These are phyloP conservation scores for Ramphastos sulfuratus DNA, from an alignment of 2,113 vertebrate species.

Conservation along the genomic window DNA sequence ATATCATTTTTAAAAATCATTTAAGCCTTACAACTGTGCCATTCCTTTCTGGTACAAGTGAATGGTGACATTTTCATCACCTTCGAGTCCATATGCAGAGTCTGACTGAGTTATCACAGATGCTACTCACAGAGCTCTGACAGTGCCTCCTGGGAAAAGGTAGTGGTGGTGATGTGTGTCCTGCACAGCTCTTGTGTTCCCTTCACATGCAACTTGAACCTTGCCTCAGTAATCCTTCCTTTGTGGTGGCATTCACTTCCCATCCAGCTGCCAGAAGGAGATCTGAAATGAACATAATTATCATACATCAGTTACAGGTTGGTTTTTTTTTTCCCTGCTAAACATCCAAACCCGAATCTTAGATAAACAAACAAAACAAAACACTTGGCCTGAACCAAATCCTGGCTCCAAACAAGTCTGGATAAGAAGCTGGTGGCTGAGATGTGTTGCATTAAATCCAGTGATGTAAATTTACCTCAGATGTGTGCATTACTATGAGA, in stretches of 20 bases:
- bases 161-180: fast-evolving
- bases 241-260: not conserved
- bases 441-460: not conserved
- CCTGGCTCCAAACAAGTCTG: not conserved
- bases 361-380: slow-evolving; percentile 10
- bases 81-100: not conserved
- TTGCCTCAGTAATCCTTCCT: not conserved
- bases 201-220: not conserved
- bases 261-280: not conserved
- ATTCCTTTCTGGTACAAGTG: not conserved
- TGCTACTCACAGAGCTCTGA: not conserved
- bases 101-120: not conserved
- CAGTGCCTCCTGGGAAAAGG: not conserved
- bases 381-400: not conserved
- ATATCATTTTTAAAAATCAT: not conserved
- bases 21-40: not conserved
- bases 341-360: not conserved
- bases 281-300: slow-evolving; percentile 24
- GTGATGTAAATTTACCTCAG: not conserved
- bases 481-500: not conserved
- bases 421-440: not conserved
- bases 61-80: not conserved
- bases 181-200: not conserved
- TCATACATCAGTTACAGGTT: not conserved
- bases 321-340: not conserved